Evolutionary conservation across 2,797 vertebrate genomes (phyloP).

Genomic region (Enteromius fasciolatus): DNA sequence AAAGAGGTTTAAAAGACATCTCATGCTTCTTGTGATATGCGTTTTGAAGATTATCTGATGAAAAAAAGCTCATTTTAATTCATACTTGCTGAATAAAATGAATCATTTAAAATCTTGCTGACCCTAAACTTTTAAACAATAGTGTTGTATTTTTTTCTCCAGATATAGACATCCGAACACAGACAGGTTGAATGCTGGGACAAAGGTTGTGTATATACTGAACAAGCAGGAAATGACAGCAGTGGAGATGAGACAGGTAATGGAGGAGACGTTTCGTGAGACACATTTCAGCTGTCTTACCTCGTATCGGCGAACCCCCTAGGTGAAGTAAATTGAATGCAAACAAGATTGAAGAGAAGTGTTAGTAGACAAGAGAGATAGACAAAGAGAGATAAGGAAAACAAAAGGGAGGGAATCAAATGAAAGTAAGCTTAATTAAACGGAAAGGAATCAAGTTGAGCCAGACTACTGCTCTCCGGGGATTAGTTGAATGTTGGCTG

Average conservation of each 20-base stretch:
- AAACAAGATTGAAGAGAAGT: slow-evolving; percentile 75
- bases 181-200: slow-evolving; percentile 24
- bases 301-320: slow-evolving; percentile 83
- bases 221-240: slow-evolving; percentile 50
- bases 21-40: neutral
- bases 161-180: slow-evolving; percentile 15
- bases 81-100: neutral
- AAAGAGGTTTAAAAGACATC: neutral
- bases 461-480: neutral
- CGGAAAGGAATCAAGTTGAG: slow-evolving; percentile 51
- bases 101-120: neutral
- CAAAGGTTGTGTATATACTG: slow-evolving; percentile 19
- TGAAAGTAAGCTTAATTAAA: slow-evolving; percentile 54
- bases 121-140: neutral
- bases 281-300: slow-evolving; percentile 76
- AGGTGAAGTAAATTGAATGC: slow-evolving; percentile 75
- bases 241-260: slow-evolving; percentile 42
- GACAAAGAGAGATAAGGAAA: slow-evolving; percentile 48
- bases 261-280: slow-evolving; percentile 60
- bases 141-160: neutral
- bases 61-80: neutral
- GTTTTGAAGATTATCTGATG: neutral
- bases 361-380: slow-evolving; percentile 55
- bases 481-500: slow-evolving; percentile 33
- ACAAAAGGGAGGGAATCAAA: slow-evolving; percentile 58